phyloP scores from a whole-genome alignment of 2,113 vertebrate genomes.

The Stegostoma tigrinum region DNA sequence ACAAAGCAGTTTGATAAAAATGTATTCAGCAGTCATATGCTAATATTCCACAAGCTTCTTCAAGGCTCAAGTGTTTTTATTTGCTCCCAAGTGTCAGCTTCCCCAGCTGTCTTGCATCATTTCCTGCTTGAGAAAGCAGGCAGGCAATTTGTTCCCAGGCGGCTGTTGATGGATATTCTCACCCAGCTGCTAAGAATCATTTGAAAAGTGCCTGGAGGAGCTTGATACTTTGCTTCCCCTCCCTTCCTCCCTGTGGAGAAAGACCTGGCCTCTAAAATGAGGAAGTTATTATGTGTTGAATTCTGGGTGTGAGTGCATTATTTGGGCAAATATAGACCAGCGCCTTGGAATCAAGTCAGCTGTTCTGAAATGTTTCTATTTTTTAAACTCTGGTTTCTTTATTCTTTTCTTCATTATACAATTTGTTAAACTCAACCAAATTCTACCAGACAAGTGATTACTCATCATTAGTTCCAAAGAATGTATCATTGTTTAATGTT shows the following conservation, averaged over 20 bases:
- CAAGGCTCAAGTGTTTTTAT: conserved; percentile 18
- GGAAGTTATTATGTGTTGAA: not conserved
- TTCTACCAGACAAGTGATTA: not conserved
- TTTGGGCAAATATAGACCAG: not conserved
- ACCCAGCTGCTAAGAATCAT: conserved; percentile 13
- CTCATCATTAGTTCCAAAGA: not conserved
- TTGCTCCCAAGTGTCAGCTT: not conserved
- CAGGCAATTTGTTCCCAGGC: not conserved
- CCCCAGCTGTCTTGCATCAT: conserved; percentile 14
- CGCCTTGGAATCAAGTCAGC: not conserved
- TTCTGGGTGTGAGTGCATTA: not conserved
- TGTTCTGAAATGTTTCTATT: not conserved
- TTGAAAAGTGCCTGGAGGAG: conserved; percentile 16
- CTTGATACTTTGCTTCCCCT: not conserved
- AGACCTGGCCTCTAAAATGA: not conserved
- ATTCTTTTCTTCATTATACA: not conserved
- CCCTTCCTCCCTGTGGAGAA: not conserved
- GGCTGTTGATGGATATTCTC: conserved; percentile 6
- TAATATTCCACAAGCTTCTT: not conserved
- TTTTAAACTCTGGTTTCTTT: not conserved
- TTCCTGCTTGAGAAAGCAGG: conserved; percentile 19
- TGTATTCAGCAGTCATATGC: not conserved
- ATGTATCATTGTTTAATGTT: not conserved
- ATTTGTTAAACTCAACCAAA: not conserved
- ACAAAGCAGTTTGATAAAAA: conserved; percentile 11